Evolutionary conservation across 1,140 invertebrate genomes (phyloP).

Genomic region (Thaumetopoea pityocampa): DNA sequence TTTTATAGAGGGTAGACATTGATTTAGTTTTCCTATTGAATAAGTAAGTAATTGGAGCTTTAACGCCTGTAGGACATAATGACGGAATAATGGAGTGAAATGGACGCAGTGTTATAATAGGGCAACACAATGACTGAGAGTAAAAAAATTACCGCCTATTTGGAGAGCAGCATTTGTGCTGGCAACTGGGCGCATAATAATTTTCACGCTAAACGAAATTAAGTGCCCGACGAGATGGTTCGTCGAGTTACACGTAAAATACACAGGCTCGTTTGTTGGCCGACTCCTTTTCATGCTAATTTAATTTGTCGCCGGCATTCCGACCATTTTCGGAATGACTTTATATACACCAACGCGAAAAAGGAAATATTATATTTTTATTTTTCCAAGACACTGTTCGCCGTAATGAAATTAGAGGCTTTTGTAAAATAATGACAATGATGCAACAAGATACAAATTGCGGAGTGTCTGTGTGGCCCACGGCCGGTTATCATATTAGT

Average conservation of each 20-base stretch:
- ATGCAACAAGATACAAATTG: no score
- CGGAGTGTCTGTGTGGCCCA: no score
- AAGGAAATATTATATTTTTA: constrained; percentile 7
- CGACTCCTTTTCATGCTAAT: constrained; percentile 27
- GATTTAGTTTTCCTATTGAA: no score
- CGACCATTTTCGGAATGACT: constrained; percentile 20
- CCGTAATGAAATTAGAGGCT: no score
- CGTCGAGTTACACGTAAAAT: constrained; percentile 9
- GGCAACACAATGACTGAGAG: background rate
- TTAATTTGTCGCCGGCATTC: constrained; percentile 22
- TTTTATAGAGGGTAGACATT: no score
- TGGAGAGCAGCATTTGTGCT: background rate
- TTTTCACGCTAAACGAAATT: constrained; percentile 20
- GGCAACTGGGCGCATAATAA: constrained; percentile 20
- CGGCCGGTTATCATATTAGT: no score
- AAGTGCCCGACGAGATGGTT: constrained; percentile 8
- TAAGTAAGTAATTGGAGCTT: no score
- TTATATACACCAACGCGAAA: constrained; percentile 12
- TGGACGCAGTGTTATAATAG: background rate
- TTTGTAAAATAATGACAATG: no score
- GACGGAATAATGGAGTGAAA: no score
- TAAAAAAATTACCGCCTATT: background rate
- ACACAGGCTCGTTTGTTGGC: constrained; percentile 20
- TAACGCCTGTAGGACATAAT: no score
- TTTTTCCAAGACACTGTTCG: no score